Conservation (phyloP, 2,113 vertebrate genomes). For the Thamnaconus septentrionalis region DNA sequence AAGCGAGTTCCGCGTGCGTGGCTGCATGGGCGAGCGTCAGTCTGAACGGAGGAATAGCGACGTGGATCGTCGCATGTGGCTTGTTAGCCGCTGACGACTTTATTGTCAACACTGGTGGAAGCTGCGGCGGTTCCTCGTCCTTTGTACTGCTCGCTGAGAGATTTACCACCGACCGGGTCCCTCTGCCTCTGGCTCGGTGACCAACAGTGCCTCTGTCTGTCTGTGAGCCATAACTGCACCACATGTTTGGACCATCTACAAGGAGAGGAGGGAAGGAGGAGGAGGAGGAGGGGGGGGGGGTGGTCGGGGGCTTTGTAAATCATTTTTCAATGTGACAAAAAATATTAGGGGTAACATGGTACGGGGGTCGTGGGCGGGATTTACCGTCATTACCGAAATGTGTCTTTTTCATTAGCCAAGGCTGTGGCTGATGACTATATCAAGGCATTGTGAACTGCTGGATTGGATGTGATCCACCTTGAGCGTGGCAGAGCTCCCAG, state of each 20-base stretch:
- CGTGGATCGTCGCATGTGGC: too few species aligned
- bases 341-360: conserved; percentile 4
- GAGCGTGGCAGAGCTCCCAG: conserved; percentile 44
- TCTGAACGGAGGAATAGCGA: too few species aligned
- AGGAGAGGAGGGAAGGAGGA: neutral
- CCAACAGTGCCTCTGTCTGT: conserved; percentile 29
- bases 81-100: neutral
- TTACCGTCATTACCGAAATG: neutral
- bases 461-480: conserved; percentile 38
- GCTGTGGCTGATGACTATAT: conserved; percentile 17
- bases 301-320: neutral
- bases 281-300: too few species aligned
- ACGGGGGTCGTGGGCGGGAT: neutral
- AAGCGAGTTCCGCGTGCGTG: too few species aligned
- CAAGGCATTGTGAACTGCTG: conserved; percentile 13
- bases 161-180: conserved; percentile 12
- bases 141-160: conserved; percentile 7
- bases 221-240: conserved; percentile 27
- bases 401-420: conserved; percentile 15
- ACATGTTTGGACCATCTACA: conserved; percentile 17
- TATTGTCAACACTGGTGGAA: neutral
- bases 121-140: conserved; percentile 7
- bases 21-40: too few species aligned
- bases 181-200: conserved; percentile 18
- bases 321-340: conserved; percentile 7